Evolutionary conservation across 2,888 invertebrate genomes (phyloP), one percentile per base, ranked within the genome.

Genomic region (Leucophenga montana): DNA sequence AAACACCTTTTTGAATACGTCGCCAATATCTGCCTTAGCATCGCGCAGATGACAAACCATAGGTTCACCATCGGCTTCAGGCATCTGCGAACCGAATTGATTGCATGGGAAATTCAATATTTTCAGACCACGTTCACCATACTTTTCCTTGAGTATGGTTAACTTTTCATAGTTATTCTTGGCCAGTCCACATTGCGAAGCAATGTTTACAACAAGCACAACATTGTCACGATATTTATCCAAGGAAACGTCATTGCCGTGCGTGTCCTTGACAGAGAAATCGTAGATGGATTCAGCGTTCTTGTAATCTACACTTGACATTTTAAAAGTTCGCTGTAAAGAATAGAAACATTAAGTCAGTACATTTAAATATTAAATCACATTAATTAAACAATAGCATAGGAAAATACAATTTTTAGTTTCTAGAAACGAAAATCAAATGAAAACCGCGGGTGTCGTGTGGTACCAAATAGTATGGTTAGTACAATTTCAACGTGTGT

Each of bases 61-160:
- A 54, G 94, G 93, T 53, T 90, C 90, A 8, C 92, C 90, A 66
- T 91, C 90, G 8, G 73, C 77, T 33, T 94, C 93, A 1, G 95
- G 94, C 90, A 95, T 95, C 84, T 92, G 92, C 0, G 90, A 88
- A 0, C 89, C 90, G 76, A 96, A 96, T 86, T 96, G 95, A 88
- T 96, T 95, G 90, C 95, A 95, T 2, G 96, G 96, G 89, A 96
- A 96, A 14, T 93, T 95, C 65, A 95, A 89, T 82, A 96, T 94
- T 75, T 92, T 90, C 48, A 96, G 90, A 3, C 88, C 89, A 57
- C 82, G 82, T 1, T 91, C 91, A 44, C 91, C 90, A 83, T 92
- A 94, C 85, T 93, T 92, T 73, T 93, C 91, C 87, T 95, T 91
- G 75, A 97, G 87, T 73, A 92, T 90, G 75, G 93, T 94, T 70